These are phyloP conservation scores for Cinclus mexicanus DNA, from an alignment of 2,113 vertebrate species.

Conservation along the genomic window DNA sequence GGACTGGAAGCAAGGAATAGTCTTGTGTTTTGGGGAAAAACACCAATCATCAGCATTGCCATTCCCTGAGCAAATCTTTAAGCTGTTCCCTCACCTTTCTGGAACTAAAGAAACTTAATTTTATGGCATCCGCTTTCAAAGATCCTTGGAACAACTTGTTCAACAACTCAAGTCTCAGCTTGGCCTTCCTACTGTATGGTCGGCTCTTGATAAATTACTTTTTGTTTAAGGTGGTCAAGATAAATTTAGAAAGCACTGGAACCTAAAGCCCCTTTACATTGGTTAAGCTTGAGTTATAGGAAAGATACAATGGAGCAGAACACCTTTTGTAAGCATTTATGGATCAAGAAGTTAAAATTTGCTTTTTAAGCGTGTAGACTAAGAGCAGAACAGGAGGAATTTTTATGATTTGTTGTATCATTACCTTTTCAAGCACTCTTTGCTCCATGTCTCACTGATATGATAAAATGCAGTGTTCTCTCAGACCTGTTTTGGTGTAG, in stretches of 20 bases:
- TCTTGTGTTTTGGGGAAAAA: neutral
- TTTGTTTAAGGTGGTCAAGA: neutral
- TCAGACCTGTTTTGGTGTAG: neutral
- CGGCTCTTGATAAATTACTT: neutral
- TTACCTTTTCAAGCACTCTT: conserved; percentile 18
- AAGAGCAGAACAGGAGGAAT: neutral
- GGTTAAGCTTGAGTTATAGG: neutral
- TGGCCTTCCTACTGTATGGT: neutral
- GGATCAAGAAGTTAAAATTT: neutral
- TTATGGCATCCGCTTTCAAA: neutral
- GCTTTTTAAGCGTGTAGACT: neutral
- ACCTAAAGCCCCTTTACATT: neutral
- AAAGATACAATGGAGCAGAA: neutral
- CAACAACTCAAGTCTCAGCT: neutral
- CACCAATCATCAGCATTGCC: neutral
- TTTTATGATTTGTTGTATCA: conserved; percentile 16
- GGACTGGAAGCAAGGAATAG: neutral
- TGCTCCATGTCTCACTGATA: neutral
- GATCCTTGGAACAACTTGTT: neutral
- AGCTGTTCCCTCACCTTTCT: neutral
- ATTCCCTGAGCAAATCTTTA: neutral
- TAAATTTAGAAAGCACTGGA: neutral
- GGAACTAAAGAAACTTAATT: neutral
- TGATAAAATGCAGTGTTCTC: neutral
- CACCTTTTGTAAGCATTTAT: neutral